Percentiles rank a stretch among this genome's conserved stretches.
Evolutionary conservation across 2,113 vertebrate genomes (phyloP).

Genomic region (Stercorarius parasiticus): DNA sequence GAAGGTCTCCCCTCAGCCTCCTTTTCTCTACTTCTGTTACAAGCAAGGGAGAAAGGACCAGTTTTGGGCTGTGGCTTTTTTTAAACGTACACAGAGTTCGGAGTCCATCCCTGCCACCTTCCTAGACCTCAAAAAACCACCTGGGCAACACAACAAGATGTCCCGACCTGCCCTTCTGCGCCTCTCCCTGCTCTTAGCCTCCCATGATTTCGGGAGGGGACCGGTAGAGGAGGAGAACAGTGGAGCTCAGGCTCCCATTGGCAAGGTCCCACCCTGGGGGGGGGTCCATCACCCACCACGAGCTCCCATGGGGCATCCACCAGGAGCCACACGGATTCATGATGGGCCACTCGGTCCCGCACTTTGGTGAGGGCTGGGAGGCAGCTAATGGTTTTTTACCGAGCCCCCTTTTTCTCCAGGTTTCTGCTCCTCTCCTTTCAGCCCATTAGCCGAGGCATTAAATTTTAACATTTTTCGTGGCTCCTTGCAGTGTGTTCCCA

Average conservation of each 20-base stretch:
- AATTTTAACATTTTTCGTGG: slow-evolving; percentile 42
- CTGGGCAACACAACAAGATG: too few species aligned
- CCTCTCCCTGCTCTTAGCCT: background rate
- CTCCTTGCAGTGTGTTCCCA: background rate
- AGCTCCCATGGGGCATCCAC: background rate
- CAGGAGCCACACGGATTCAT: rapidly evolving
- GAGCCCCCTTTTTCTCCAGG: background rate
- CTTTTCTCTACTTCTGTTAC: background rate
- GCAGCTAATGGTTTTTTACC: background rate
- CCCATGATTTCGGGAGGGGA: rapidly evolving
- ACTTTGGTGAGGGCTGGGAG: rapidly evolving
- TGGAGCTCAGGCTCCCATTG: background rate
- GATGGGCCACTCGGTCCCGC: rapidly evolving
- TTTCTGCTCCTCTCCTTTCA: background rate
- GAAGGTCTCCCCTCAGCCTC: too few species aligned
- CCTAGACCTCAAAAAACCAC: background rate
- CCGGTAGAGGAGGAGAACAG: background rate
- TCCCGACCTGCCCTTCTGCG: background rate
- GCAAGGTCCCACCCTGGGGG: background rate
- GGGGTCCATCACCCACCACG: background rate
- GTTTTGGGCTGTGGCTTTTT: background rate
- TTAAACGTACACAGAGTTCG: background rate
- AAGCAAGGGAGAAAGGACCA: background rate
- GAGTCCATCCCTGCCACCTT: background rate
- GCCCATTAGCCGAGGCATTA: slow-evolving; percentile 19